Percentiles rank a stretch among this genome's conserved stretches.
Conservation (phyloP, 1,140 invertebrate genomes). For the Rhagoletis pomonella region DNA sequence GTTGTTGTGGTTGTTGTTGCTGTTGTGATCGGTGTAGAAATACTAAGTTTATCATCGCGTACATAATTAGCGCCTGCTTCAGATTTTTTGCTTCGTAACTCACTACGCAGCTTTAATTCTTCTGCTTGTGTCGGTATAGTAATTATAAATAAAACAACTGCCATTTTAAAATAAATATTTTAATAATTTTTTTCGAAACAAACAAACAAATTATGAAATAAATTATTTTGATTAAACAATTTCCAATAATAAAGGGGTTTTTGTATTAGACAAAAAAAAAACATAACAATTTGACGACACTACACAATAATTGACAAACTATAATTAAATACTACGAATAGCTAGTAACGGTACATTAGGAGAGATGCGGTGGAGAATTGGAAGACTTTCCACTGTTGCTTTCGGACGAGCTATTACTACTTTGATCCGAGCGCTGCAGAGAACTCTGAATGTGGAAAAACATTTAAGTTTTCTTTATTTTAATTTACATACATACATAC, state of each 20-base stretch:
- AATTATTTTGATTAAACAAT: constrained; percentile 3
- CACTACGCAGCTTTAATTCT: constrained; percentile 64
- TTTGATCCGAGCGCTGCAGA: no score
- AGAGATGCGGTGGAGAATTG: not conserved
- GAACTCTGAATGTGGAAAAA: no score
- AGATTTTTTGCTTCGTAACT: constrained; percentile 53
- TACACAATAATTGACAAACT: not conserved
- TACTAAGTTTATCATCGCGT: not conserved
- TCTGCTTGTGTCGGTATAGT: constrained; percentile 71
- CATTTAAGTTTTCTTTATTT: no score
- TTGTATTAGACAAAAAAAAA: not conserved
- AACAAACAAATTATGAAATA: not conserved
- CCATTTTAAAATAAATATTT: constrained; percentile 58
- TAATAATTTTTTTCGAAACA: not conserved
- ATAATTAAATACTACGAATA: not conserved
- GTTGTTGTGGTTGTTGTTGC: not conserved
- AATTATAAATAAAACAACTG: constrained; percentile 73
- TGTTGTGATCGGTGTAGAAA: constrained; percentile 50
- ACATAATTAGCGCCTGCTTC: constrained; percentile 12
- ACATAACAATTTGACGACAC: not conserved
- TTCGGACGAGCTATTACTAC: no score
- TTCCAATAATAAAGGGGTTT: not conserved
- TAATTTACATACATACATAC: no score
- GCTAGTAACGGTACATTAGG: not conserved
- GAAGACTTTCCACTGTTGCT: not conserved